A percentile compares a stretch with the other conserved stretches of the same genome.
These are phyloP conservation scores for Cirrhinus mrigala DNA, from an alignment of 2,797 vertebrate species.

Conservation along the genomic window DNA sequence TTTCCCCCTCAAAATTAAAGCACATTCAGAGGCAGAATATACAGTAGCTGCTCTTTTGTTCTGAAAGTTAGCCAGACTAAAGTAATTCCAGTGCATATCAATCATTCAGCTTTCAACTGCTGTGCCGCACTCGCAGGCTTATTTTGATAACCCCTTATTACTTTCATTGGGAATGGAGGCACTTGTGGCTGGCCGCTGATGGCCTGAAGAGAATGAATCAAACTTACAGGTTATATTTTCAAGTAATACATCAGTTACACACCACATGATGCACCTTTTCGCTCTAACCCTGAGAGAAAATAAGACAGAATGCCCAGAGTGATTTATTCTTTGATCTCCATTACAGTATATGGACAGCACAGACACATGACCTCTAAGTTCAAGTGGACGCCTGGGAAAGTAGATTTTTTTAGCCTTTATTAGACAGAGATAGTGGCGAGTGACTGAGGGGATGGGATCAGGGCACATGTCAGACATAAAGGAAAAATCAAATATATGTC, in stretches of 20 bases:
- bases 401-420: neutral
- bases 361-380: neutral
- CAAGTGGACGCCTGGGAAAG: neutral
- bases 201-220: constrained; percentile 51
- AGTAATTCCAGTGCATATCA: constrained; percentile 75
- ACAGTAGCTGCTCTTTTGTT: constrained; percentile 50
- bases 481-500: neutral
- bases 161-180: constrained; percentile 62
- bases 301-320: neutral
- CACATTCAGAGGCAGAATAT: constrained; percentile 59
- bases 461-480: neutral
- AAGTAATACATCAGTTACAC: constrained; percentile 67
- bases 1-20: constrained; percentile 57
- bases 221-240: constrained; percentile 60
- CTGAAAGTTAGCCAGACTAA: constrained; percentile 57
- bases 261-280: constrained; percentile 19
- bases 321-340: constrained; percentile 22
- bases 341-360: neutral
- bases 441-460: neutral
- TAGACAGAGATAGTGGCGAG: neutral
- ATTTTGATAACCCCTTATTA: constrained; percentile 66
- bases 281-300: constrained; percentile 31
- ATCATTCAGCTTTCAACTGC: constrained; percentile 67
- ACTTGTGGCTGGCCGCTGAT: constrained; percentile 34
- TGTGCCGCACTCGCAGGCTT: constrained; percentile 50